These are phyloP conservation scores for Metellina segmentata DNA, from an alignment of 2,888 invertebrate genomes.

Conservation along the genomic window DNA sequence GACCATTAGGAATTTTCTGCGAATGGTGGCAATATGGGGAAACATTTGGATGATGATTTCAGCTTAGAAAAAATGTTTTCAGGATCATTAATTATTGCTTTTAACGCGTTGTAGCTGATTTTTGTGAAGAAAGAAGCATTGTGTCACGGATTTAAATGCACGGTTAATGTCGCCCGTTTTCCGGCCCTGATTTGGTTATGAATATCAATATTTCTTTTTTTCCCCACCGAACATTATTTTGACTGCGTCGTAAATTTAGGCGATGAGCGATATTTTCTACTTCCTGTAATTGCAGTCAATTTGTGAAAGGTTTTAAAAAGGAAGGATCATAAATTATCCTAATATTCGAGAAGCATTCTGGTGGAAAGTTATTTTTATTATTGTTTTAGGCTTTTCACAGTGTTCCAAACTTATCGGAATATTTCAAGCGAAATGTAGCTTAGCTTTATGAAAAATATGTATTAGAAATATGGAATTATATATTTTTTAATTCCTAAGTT, in stretches of 20 bases:
- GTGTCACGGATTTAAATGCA: conserved; percentile 19
- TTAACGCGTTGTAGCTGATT: conserved; percentile 11
- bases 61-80: neutral
- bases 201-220: conserved; percentile 25
- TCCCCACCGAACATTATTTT: neutral
- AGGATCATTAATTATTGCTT: conserved; percentile 49
- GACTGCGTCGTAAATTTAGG: conserved; percentile 23
- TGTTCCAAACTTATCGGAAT: too few relatives aligned
- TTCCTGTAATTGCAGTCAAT: conserved; percentile 37
- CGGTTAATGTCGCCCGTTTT: conserved; percentile 25
- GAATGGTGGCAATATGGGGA: conserved; percentile 6
- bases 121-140: conserved; percentile 30
- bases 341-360: neutral
- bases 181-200: conserved; percentile 5
- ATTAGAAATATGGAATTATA: too few relatives aligned
- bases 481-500: too few relatives aligned
- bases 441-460: too few relatives aligned
- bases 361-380: neutral
- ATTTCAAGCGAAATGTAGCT: too few relatives aligned
- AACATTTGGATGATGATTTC: conserved; percentile 15
- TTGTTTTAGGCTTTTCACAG: too few relatives aligned
- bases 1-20: conserved; percentile 27
- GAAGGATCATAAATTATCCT: conserved; percentile 22
- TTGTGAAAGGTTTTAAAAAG: conserved; percentile 24
- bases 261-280: conserved; percentile 23